phyloP scores from a whole-genome alignment of 2,113 vertebrate species.

The Engraulis encrasicolus region DNA sequence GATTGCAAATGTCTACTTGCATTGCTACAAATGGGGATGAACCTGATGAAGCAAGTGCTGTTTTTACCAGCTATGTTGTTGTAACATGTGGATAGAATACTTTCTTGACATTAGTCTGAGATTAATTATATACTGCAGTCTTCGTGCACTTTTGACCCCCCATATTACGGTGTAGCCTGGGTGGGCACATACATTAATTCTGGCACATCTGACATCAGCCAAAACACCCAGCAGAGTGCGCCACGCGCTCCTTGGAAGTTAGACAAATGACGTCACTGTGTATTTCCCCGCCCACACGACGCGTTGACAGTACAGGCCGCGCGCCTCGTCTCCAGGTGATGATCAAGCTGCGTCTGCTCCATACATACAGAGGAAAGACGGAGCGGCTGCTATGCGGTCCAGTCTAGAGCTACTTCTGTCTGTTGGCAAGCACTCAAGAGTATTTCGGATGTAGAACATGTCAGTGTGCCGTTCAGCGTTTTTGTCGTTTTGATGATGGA shows the following conservation, averaged over 20 bases:
- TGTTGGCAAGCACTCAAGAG: not conserved
- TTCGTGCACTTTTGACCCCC: too few species aligned
- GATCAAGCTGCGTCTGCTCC: too few species aligned
- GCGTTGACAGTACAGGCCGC: conserved; percentile 24
- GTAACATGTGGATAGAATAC: too few species aligned
- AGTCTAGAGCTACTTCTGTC: not conserved
- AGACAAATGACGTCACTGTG: not conserved
- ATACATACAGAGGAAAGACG: conserved; percentile 32
- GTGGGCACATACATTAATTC: too few species aligned
- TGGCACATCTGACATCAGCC: too few species aligned
- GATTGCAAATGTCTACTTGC: not conserved
- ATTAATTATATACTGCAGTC: too few species aligned
- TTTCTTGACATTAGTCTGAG: too few species aligned
- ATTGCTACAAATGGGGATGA: not conserved
- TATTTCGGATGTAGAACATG: not conserved
- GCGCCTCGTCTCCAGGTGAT: conserved; percentile 66
- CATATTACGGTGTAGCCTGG: too few species aligned
- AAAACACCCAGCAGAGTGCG: not conserved
- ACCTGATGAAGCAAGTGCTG: too few species aligned
- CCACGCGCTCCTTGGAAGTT: conserved; percentile 14
- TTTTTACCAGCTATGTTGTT: too few species aligned
- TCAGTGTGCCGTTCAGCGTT: not conserved
- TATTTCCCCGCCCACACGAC: conserved; percentile 9
- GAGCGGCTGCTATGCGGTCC: not conserved
- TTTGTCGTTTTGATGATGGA: not conserved